Percentiles rank a stretch among this genome's conserved stretches.
phyloP scores from a whole-genome alignment of 2,113 vertebrate species.

The Charina bottae region DNA sequence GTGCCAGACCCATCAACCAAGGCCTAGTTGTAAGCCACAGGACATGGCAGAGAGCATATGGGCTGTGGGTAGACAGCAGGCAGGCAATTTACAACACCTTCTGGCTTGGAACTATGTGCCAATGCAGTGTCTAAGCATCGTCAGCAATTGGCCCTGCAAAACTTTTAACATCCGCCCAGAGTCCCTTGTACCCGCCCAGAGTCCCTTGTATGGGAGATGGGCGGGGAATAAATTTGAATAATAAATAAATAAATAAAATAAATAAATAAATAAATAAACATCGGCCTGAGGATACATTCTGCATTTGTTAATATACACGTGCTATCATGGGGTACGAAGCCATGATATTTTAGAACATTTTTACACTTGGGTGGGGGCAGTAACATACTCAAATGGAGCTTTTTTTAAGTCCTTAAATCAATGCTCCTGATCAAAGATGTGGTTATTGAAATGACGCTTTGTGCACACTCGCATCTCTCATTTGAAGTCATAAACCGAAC shows the following conservation, averaged over 20 bases:
- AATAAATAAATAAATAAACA: too few species aligned
- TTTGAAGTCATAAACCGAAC: not conserved
- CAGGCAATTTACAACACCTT: not conserved
- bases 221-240: too few species aligned
- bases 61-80: too few species aligned
- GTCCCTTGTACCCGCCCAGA: too few species aligned
- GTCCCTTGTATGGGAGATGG: too few species aligned
- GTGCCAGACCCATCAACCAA: not conserved
- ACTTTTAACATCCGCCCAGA: not conserved
- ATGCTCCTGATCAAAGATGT: not conserved
- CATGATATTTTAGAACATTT: not conserved
- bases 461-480: not conserved
- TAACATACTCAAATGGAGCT: not conserved
- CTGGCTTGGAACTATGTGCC: not conserved
- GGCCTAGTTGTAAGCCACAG: not conserved
- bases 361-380: not conserved
- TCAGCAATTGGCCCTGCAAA: not conserved
- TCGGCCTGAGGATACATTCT: not conserved
- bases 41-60: not conserved
- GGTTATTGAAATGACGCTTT: not conserved
- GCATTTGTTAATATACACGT: not conserved
- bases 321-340: not conserved
- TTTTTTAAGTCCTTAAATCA: not conserved
- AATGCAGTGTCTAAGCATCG: too few species aligned
- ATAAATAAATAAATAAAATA: too few species aligned